Conservation (phyloP, 2,888 invertebrate species). For the Sarcophaga subvicina region DNA sequence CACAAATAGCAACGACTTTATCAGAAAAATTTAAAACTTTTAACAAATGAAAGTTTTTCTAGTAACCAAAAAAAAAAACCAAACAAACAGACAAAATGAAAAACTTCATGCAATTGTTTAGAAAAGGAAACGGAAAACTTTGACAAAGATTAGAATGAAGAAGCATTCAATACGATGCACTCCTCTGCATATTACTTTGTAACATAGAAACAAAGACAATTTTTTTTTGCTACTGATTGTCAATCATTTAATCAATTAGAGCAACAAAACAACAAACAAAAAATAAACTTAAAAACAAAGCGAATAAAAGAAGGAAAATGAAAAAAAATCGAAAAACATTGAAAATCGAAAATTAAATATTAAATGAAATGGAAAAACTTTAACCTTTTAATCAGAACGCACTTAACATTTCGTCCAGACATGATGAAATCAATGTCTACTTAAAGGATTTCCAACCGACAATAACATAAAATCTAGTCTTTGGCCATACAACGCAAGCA, state of each 20-base stretch:
- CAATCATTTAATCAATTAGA: constrained; percentile 59
- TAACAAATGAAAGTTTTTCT: constrained; percentile 1
- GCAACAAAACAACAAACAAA: constrained; percentile 3
- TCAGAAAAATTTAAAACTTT: constrained; percentile 28
- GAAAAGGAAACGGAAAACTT: constrained; percentile 30
- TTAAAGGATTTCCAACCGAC: constrained; percentile 30
- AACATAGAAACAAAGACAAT: not conserved
- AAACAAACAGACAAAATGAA: not conserved
- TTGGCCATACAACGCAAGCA: not conserved
- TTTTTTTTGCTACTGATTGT: constrained; percentile 4
- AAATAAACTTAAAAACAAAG: not conserved
- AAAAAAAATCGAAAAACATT: not conserved
- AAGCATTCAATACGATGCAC: not conserved
- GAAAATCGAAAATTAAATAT: not conserved
- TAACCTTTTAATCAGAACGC: not conserved
- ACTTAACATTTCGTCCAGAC: not conserved
- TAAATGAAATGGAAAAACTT: not conserved
- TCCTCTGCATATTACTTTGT: not conserved
- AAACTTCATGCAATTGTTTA: constrained; percentile 4
- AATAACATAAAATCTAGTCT: constrained; percentile 24
- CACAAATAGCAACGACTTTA: constrained; percentile 10
- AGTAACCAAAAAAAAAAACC: not conserved
- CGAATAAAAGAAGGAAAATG: not conserved
- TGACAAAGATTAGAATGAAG: constrained; percentile 24
- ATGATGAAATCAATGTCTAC: constrained; percentile 46